Evolutionary conservation across 1,140 invertebrate genomes (phyloP), one percentile per base, ranked within the genome.

Genomic region (Brachionus paranguensis): DNA sequence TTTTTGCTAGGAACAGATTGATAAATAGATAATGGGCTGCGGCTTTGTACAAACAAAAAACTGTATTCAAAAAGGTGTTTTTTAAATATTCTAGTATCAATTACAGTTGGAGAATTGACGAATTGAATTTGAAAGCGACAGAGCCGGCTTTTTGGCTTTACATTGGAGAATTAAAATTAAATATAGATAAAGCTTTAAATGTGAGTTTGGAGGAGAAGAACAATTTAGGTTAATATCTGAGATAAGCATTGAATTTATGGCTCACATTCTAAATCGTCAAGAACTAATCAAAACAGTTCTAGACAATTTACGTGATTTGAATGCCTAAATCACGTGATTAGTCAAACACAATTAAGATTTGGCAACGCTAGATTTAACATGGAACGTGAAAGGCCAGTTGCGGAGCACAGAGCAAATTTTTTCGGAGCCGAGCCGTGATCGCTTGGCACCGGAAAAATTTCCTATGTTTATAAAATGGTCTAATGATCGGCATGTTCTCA

Each of bases 231-330:
- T 68, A 33, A 33, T 68, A 33, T 68, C 33, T 68, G 27, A 29
- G 27, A 68, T 33, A 68, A 68, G 33, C 27, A 68, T 17, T 33
- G 27, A 41, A 41, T 41, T 68, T 33, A 68, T 68, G 33, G 33
- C 27, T 68, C 65, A 68, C 12, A 68, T 33, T 68, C n/a, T 68
- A 68, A 68, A 68, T 68, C 33, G 65, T 41, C 33, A 41, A 68
- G 65, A 68, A 68, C 65, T 68, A 41, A 68, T 68, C 33, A 41
- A 68, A 68, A n/a, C 65, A 41, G 65, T 68, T 68, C 65, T 68
- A 68, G 65, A 68, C 65, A 68, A 68, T 68, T 68, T 68, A 68
- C 65, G 65, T 68, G 65, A 68, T 20, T 68, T 68, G 27, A 33
- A 5, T 68, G 65, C 65, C n/a, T 14, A n/a, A n/a, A 29, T 33